Conservation (phyloP, 1,140 invertebrate genomes). For the Megalopta genalis region DNA sequence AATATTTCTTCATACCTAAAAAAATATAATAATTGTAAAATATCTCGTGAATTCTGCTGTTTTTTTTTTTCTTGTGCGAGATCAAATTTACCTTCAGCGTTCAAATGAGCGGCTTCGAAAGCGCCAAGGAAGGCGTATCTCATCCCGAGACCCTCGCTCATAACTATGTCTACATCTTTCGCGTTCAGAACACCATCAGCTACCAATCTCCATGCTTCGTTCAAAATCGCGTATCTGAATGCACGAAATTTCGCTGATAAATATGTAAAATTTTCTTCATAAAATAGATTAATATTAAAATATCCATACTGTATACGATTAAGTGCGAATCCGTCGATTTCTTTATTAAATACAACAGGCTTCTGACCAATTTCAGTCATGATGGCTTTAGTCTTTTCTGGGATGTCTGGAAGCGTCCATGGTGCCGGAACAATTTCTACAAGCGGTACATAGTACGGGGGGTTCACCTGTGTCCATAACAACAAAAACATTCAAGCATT, state of each 20-base stretch:
- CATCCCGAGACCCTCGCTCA: slow-evolving; percentile 96
- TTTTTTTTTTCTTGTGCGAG: slow-evolving; percentile 1
- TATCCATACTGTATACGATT: slow-evolving; percentile 92
- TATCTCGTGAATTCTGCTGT: background rate
- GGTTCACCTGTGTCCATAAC: slow-evolving; percentile 86
- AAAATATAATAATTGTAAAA: slow-evolving; percentile 10
- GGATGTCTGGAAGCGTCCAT: slow-evolving; percentile 89
- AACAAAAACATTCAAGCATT: slow-evolving; percentile 5
- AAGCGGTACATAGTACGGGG: slow-evolving; percentile 96
- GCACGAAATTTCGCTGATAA: background rate
- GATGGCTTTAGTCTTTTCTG: slow-evolving; percentile 85
- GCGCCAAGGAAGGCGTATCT: slow-evolving; percentile 97
- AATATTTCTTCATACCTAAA: slow-evolving; percentile 86
- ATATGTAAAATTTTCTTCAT: background rate
- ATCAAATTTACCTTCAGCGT: slow-evolving; percentile 90
- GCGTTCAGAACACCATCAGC: slow-evolving; percentile 91
- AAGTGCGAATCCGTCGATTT: slow-evolving; percentile 95
- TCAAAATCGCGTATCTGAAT: slow-evolving; percentile 92
- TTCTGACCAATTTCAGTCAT: slow-evolving; percentile 95
- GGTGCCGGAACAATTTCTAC: slow-evolving; percentile 97
- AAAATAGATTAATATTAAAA: background rate
- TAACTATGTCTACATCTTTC: slow-evolving; percentile 94
- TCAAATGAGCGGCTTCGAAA: slow-evolving; percentile 96
- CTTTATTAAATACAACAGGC: slow-evolving; percentile 91
- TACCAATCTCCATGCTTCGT: slow-evolving; percentile 95